A percentile compares a stretch with the other conserved stretches of the same genome.
Evolutionary conservation across 2,888 invertebrate species (phyloP).

Genomic region (Drosophila algonquin): DNA sequence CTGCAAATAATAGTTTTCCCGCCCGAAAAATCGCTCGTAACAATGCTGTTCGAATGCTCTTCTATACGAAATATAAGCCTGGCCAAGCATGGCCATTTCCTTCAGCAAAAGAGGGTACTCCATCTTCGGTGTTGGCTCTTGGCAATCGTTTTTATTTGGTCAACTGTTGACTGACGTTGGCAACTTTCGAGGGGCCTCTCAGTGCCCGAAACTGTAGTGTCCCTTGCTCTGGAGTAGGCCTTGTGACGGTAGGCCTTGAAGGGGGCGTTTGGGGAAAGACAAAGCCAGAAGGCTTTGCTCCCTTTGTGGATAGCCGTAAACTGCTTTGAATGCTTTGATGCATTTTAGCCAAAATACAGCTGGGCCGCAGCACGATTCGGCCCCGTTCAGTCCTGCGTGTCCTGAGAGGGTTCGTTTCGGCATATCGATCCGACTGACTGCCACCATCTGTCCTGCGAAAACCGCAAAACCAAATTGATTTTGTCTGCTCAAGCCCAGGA

Average conservation of each 20-base stretch:
- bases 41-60: slow-evolving; percentile 20
- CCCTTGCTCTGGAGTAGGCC: no score
- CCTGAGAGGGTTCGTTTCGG: slow-evolving; percentile 45
- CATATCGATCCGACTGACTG: slow-evolving; percentile 3
- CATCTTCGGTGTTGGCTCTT: not conserved
- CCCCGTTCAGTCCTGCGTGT: slow-evolving; percentile 40
- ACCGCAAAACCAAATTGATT: slow-evolving; percentile 78
- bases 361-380: slow-evolving; percentile 32
- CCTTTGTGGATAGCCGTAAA: slow-evolving; percentile 28
- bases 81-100: not conserved
- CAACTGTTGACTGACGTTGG: slow-evolving; percentile 56
- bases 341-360: slow-evolving; percentile 65
- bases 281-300: not conserved
- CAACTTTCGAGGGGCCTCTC: slow-evolving; percentile 54
- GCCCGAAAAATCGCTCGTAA: slow-evolving; percentile 34
- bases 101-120: not conserved
- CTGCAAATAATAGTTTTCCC: slow-evolving; percentile 76
- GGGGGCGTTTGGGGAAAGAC: not conserved
- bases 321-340: slow-evolving; percentile 59
- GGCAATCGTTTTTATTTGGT: not conserved
- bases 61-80: not conserved
- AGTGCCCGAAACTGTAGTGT: not conserved
- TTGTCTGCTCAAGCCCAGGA: slow-evolving; percentile 72
- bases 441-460: slow-evolving; percentile 52
- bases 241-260: not conserved